Percentiles rank a stretch among this genome's conserved stretches.
These are phyloP conservation scores for Donacobius atricapilla DNA, from an alignment of 2,113 vertebrate genomes.

Conservation along the genomic window DNA sequence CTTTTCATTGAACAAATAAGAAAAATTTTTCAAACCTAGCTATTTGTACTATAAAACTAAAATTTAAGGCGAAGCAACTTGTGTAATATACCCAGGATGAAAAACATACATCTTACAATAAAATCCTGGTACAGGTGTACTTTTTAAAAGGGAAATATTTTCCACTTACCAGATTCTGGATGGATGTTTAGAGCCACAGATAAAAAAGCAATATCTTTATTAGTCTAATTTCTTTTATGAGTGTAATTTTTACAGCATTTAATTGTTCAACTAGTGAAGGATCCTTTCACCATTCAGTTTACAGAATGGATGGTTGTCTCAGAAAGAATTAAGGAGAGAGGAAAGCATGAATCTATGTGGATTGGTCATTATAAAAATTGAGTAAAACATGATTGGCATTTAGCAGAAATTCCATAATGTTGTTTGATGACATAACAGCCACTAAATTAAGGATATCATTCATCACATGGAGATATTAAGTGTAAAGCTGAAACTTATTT, in stretches of 20 bases:
- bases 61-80: neutral
- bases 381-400: neutral
- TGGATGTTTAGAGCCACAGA: neutral
- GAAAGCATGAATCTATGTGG: accelerated
- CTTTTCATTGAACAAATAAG: neutral
- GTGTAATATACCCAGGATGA: neutral
- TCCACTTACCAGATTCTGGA: neutral
- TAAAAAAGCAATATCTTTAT: neutral
- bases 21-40: neutral
- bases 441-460: neutral
- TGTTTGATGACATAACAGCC: neutral
- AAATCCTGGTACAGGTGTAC: neutral
- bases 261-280: neutral
- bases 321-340: neutral
- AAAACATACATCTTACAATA: neutral
- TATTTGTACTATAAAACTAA: neutral
- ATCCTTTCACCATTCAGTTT: neutral
- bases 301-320: neutral
- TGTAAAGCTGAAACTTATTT: neutral
- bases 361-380: neutral
- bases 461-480: neutral
- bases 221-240: neutral
- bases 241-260: neutral
- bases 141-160: neutral
- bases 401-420: neutral